These are phyloP conservation scores for Melanchra persicariae DNA, from an alignment of 2,888 invertebrate genomes.

Conservation along the genomic window DNA sequence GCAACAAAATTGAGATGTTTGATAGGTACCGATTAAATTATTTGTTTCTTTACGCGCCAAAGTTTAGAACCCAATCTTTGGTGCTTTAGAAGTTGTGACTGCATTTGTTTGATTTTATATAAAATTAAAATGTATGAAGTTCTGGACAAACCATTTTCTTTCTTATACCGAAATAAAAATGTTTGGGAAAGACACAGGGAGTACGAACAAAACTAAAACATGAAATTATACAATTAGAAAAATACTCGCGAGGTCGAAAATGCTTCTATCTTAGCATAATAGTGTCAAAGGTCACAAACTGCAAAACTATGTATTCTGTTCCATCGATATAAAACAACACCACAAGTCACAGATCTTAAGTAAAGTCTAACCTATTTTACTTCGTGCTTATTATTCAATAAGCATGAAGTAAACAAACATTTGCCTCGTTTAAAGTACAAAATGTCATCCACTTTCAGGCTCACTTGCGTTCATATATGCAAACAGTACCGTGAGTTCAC, in stretches of 20 bases:
- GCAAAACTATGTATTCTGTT: background rate
- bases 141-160: too few species aligned
- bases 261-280: too few species aligned
- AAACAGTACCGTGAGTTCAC: constrained; percentile 49
- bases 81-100: constrained; percentile 13
- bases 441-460: constrained; percentile 22
- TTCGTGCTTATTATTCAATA: too few species aligned
- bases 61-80: constrained; percentile 55
- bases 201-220: too few species aligned
- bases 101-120: too few species aligned
- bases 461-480: constrained; percentile 39
- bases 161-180: too few species aligned
- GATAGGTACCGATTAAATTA: constrained; percentile 78
- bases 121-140: too few species aligned
- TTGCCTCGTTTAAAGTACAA: constrained; percentile 18
- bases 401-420: background rate
- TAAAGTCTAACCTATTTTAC: too few species aligned
- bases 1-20: constrained; percentile 77
- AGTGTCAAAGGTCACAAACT: too few species aligned
- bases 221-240: too few species aligned
- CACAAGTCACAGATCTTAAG: background rate
- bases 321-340: background rate
- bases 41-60: constrained; percentile 62
- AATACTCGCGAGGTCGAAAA: too few species aligned
- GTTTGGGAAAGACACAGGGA: too few species aligned